Conservation (phyloP, 1,140 invertebrate genomes). For the Brachionus koreanus region DNA sequence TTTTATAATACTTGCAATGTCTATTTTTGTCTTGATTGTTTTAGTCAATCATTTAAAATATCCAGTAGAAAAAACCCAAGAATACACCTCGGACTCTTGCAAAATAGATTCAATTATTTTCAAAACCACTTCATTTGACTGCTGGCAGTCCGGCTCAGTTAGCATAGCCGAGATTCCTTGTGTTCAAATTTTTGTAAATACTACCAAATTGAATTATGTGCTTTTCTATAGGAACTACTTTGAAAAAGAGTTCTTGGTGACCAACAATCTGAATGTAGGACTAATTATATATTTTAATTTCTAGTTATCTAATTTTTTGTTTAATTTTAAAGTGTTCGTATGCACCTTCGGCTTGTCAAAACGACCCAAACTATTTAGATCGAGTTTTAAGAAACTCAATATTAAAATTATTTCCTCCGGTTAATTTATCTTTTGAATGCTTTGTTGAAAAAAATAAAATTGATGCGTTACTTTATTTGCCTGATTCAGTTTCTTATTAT, state of each 20-base stretch:
- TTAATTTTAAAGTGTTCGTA: conserved; percentile 18
- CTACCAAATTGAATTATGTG: background rate
- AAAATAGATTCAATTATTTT: background rate
- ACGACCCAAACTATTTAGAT: conserved; percentile 1
- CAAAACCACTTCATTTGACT: background rate
- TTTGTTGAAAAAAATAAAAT: background rate
- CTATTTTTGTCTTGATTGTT: background rate
- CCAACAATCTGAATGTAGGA: background rate
- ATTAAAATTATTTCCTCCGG: background rate
- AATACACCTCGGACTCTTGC: background rate
- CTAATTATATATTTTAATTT: background rate
- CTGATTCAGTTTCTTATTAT: background rate
- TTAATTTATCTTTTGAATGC: background rate
- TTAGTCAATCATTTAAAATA: background rate
- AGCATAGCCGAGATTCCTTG: background rate
- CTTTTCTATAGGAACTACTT: background rate
- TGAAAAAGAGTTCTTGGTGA: background rate
- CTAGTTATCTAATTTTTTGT: background rate
- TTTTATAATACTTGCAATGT: background rate
- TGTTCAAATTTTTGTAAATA: background rate
- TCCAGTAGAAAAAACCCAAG: background rate
- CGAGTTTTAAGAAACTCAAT: background rate
- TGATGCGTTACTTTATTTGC: background rate
- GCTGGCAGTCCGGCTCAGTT: background rate
- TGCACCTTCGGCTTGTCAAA: background rate